Evolutionary conservation across 2,113 vertebrate genomes (phyloP), one percentile per base, ranked within the genome.

Genomic region (Tachuris rubrigastra): DNA sequence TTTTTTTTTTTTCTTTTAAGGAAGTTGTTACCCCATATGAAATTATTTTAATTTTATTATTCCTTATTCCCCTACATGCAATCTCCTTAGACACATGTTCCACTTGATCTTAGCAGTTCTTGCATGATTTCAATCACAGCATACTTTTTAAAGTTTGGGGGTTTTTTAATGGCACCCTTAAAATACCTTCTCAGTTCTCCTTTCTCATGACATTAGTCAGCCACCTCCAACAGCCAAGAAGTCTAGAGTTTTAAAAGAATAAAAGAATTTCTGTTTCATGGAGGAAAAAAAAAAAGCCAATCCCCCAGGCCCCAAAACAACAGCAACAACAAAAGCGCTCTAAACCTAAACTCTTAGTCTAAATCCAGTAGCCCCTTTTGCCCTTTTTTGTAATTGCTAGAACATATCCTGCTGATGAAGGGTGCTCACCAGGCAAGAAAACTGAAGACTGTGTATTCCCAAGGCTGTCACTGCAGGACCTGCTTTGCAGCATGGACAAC

Each of bases 291-390:
- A 9, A 58, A 55, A 47, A 55, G 15, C 35, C 59, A 46, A 4
- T 12, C 37, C 23, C 33, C 14, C 14, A 31, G 27, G 30, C 8
- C 14, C 33, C 21, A 35, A 59, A 16, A 1, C 21, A 19, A 17
- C 15, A 44, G n/a, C n/a, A n/a, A n/a, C n/a, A 44, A 13, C 7
- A 13, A 71, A 49, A 6, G 2, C 2, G 2, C 6, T 6, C 5
- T 37, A 24, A 74, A 44, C 19, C 12, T 66, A 41, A 83, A 15
- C 14, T 53, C 10, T 62, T 53, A 30, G 8, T 47, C 14, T 86
- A 37, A 92, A 73, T 47, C 25, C 0, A 1, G 0, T 4, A 31
- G 25, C 39, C 5, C 7, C 39, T 92, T 77, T 60, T 53, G 11
- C 9, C 15, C 44, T 12, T 2, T 56, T 87, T 73, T 62, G 12